Evolutionary conservation across 2,888 invertebrate genomes (phyloP).

Genomic region (Diloba caeruleocephala): DNA sequence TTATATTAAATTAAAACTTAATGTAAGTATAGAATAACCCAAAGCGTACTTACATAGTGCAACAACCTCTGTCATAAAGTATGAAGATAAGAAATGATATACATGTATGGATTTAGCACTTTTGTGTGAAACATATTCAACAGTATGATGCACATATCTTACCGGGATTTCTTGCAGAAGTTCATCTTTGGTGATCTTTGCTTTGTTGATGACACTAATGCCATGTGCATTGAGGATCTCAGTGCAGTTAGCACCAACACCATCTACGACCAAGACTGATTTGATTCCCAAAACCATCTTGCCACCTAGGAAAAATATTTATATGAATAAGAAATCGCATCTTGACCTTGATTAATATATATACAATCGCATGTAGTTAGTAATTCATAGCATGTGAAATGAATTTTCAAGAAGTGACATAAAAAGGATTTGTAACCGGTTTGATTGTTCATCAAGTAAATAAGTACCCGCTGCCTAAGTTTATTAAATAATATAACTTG

Average conservation of each 20-base stretch:
- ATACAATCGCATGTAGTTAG: slow-evolving; percentile 2
- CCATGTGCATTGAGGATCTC: slow-evolving; percentile 93
- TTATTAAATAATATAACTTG: background rate
- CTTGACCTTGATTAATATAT: background rate
- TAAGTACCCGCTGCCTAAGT: slow-evolving; percentile 5
- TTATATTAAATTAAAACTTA: too few species aligned
- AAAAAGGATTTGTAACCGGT: slow-evolving; percentile 32
- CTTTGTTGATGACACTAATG: slow-evolving; percentile 94
- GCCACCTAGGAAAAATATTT: slow-evolving; percentile 15
- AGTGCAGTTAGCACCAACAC: slow-evolving; percentile 96
- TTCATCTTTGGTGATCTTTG: slow-evolving; percentile 94
- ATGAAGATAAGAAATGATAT: slow-evolving; percentile 18
- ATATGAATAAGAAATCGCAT: background rate
- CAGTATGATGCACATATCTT: slow-evolving; percentile 8
- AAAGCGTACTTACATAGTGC: slow-evolving; percentile 42
- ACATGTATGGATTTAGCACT: background rate
- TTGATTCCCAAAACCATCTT: slow-evolving; percentile 90
- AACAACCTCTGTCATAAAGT: slow-evolving; percentile 45
- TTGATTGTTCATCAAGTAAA: slow-evolving; percentile 15
- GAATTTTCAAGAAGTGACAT: slow-evolving; percentile 6
- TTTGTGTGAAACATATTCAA: too few species aligned
- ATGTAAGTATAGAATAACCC: too few species aligned
- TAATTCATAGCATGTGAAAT: background rate
- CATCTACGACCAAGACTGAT: slow-evolving; percentile 97
- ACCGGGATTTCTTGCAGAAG: slow-evolving; percentile 93